Conservation (phyloP, 2,113 vertebrate genomes). For the Oncorhynchus mykiss region DNA sequence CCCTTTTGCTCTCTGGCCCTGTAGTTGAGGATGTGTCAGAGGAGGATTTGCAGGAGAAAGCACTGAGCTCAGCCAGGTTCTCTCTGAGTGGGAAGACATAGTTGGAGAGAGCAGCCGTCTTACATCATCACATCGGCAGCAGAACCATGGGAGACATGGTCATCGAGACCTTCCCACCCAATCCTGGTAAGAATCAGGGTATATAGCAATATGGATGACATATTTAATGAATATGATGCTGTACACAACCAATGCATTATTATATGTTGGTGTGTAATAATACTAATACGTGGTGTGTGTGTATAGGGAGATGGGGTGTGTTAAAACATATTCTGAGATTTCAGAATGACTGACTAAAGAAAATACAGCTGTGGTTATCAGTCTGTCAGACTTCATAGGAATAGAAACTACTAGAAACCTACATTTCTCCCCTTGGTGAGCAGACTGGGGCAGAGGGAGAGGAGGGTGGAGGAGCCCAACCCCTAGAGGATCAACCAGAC, state of each 20-base stretch:
- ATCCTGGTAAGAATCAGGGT: conserved; percentile 67
- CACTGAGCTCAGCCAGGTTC: conserved; percentile 73
- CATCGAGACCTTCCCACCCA: conserved; percentile 89
- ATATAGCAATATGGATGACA: not conserved
- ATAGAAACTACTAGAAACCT: not conserved
- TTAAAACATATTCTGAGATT: not conserved
- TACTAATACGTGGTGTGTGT: no score
- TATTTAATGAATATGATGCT: no score
- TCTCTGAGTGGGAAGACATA: conserved; percentile 84
- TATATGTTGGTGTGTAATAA: no score
- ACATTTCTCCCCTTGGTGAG: not conserved
- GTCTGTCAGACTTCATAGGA: not conserved
- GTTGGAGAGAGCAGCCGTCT: conserved; percentile 79
- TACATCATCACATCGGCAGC: conserved; percentile 95
- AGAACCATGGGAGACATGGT: conserved; percentile 94
- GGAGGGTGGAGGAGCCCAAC: not conserved
- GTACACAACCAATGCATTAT: no score
- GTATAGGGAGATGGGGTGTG: not conserved
- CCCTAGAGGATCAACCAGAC: no score
- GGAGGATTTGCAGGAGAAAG: conserved; percentile 80
- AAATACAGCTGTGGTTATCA: not conserved
- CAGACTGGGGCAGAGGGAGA: conserved; percentile 22
- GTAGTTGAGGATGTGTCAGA: conserved; percentile 84
- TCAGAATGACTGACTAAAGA: no score
- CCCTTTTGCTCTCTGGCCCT: not conserved